phyloP scores from a whole-genome alignment of 2,888 invertebrate genomes.

The Polydrusus cervinus region DNA sequence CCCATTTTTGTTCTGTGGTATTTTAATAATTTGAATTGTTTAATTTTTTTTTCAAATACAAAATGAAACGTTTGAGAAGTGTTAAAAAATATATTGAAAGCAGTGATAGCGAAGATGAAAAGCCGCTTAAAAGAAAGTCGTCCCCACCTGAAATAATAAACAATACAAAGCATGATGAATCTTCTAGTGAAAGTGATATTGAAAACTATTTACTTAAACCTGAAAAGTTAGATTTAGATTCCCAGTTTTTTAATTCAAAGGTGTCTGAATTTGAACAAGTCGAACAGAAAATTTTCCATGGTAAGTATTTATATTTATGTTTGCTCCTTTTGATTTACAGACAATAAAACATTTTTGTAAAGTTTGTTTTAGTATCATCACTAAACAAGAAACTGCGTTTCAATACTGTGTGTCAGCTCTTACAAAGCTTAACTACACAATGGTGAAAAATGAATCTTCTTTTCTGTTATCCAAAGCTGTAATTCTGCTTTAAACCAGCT shows the following conservation, averaged over 20 bases:
- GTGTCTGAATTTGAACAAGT: conserved; percentile 62
- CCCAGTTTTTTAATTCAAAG: conserved; percentile 72
- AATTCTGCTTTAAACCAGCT: too few species aligned
- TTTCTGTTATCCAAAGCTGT: too few species aligned
- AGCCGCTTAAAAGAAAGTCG: conserved; percentile 47
- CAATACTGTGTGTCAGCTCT: too few species aligned
- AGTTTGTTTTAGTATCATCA: too few species aligned
- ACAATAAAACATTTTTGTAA: not conserved
- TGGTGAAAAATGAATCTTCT: too few species aligned
- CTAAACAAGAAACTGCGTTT: too few species aligned
- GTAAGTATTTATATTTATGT: conserved; percentile 42
- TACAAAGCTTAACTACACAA: too few species aligned
- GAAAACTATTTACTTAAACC: conserved; percentile 74
- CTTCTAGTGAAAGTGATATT: conserved; percentile 71
- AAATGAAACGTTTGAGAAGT: conserved; percentile 46
- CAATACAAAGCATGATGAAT: conserved; percentile 54
- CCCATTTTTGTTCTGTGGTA: too few species aligned
- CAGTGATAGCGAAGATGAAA: conserved; percentile 57
- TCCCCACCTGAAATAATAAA: conserved; percentile 7
- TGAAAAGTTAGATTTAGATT: conserved; percentile 74
- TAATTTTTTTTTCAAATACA: not conserved
- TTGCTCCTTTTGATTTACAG: not conserved
- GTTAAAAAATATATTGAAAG: conserved; percentile 42
- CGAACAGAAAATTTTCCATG: conserved; percentile 66
- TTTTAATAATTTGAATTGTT: not conserved